Evolutionary conservation across 1,140 invertebrate genomes (phyloP), one percentile per base, ranked within the genome.

Genomic region (Hylyphantes graminicola): DNA sequence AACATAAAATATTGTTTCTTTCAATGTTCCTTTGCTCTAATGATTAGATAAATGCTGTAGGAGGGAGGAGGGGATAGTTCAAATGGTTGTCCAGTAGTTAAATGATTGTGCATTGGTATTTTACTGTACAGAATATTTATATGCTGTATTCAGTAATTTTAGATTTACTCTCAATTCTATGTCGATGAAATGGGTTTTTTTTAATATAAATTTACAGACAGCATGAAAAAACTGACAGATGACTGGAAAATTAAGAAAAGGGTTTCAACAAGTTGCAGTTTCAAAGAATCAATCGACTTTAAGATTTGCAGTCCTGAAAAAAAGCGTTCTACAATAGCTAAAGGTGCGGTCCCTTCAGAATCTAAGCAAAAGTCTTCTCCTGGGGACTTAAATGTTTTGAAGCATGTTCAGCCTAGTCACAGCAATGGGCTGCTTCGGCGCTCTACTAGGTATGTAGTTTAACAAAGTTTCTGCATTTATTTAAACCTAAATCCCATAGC

Each of bases 281-380:
- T 76, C 17, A 76, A 64, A 76, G 74, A 76, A 12, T 64, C 17
- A 48, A 76, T 76, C 51, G 74, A 76, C 21, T 76, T 76, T 12
- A 48, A 61, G 8, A n/a, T 76, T n/a, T 50, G 15, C 8, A 64
- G 13, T 21, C 11, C 48, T 15, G 74, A 63, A 17, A 55, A 59
- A 17, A 74, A 57, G 57, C 53, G 19, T 11, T 54, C 50, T 54
- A n/a, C 50, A 6, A 10, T 53, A 21, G 21, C 17, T 3, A 73
- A 54, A 74, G 10, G 13, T 13, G 21, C 9, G 12, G 4, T 3
- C 17, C 50, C 50, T 53, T 70, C 13, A 17, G 35, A 48, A 13
- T 21, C 21, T 8, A 57, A 55, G 57, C 15, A 7, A 51, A 55
- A 35, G 13, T n/a, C 19, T 19, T 3, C 68, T 13, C 13, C 12